Evolutionary conservation across 2,113 vertebrate genomes (phyloP), one percentile per base, ranked within the genome.

Genomic region (Heptranchias perlo): DNA sequence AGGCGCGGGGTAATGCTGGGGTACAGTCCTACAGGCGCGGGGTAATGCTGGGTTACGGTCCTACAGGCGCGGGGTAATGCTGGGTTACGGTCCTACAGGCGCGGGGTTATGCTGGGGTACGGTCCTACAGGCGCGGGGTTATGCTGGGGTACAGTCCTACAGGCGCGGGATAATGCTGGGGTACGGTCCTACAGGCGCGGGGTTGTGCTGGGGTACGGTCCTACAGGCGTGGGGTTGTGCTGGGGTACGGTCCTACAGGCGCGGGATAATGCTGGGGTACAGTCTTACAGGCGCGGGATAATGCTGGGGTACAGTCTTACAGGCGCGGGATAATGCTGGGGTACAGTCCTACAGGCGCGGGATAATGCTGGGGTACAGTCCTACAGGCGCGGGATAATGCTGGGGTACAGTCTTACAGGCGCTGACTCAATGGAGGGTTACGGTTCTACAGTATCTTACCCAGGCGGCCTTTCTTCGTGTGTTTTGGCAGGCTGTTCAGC

Each of bases 401-500:
- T 10, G 47, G 6, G 11, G 23, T 87, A 87, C 10, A 52, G 21
- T 35, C 52, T 23, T 10, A 11, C 5, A 23, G 49, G 47, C 44
- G 5, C 14, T 49, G 82, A 86, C 3, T 52, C n/a, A 87, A 52
- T 47, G 84, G 23, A 87, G 23, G 84, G 23, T 18, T 87, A 49
- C 84, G 10, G 23, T 87, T 52, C 28, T 52, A 3, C 49, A 28
- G 4, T 64, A 39, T 93, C 61, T 93, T 35, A 44, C 35, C n/a
- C 58, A 93, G n/a, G 31, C 52, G 61, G 78, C 39, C 58, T 39
- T 61, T 62, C 35, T 93, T 93, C 39, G 89, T 93, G 89, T 93
- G 58, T 93, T 93, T 93, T 93, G 89, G 89, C 89, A 93, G n/a
- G n/a, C 18, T 92, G 35, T 39, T 62, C 89, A 62, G 89, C 89